Base-by-base conservation (phyloP, 2,113 vertebrate genomes). In the Manacus vitellinus region DNA sequence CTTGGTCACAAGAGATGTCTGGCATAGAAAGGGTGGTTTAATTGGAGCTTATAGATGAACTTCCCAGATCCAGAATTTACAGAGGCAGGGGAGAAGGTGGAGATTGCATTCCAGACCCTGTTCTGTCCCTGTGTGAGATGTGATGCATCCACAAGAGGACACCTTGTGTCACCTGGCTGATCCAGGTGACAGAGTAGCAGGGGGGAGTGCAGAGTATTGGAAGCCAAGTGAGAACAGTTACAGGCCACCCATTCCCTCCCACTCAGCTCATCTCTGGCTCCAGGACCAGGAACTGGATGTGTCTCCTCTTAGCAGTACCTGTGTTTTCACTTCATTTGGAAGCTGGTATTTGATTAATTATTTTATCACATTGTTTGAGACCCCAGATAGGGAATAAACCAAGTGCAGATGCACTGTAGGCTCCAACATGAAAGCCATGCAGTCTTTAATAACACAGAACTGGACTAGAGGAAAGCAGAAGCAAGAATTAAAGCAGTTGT, bases 11-110 rank as follows among this genome's bases (percentile, higher is more conserved):
- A 31, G 52, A n/a, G 35, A 9, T 22, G 18, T 28, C 17, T 86
- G n/a, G 30, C 61, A 56, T 30, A 73, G 37, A 52, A 82, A 33
- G 30, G 61, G 15, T 17, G 17, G 37, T 68, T 91, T 63, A 3
- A 43, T 49, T 68, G 51, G 25, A 67, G 20, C 23, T 46, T 67
- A 8, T 25, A 51, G 27, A 14, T 72, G 18, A 70, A 47, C 5
- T 33, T 81, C 10, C 11, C 73, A 56, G 11, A 16, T 28, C 47
- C 1, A 75, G 18, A 89, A 71, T 62, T 56, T 52, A 12, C 7
- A 27, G 54, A 12, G 1, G 0, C 23, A 14, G 6, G 9, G 27
- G 5, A 11, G 5, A 39, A 30, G 24, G 6, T 20, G 4, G 31
- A 47, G 24, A 23, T 27, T 6, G 21, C 41, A 81, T 39, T 49